These are phyloP conservation scores for Asobara japonica DNA, from an alignment of 1,140 invertebrate species.

Conservation along the genomic window DNA sequence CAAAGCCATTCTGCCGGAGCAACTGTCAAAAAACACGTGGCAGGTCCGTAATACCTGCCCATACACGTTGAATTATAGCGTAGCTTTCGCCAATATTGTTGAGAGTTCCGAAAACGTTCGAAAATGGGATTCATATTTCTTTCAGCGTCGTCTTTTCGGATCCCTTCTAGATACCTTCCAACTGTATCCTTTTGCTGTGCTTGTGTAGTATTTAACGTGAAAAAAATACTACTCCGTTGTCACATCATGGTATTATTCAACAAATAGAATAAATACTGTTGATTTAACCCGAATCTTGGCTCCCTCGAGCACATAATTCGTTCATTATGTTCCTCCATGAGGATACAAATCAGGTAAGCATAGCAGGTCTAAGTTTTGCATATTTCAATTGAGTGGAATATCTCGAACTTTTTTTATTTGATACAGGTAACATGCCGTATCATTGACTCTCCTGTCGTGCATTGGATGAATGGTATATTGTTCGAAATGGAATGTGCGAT, in stretches of 20 bases:
- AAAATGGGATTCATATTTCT: constrained; percentile 1
- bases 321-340: too few species aligned
- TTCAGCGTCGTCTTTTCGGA: neutral
- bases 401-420: too few species aligned
- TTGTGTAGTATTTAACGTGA: constrained; percentile 33
- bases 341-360: constrained; percentile 52
- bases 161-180: neutral
- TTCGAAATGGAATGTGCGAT: neutral
- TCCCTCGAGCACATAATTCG: too few species aligned
- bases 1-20: too few species aligned
- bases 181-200: neutral
- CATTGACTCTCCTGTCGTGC: neutral
- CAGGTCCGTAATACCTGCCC: too few species aligned
- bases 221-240: too few species aligned
- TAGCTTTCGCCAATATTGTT: constrained; percentile 19
- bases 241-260: too few species aligned
- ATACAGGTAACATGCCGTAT: constrained; percentile 40
- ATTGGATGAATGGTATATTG: neutral
- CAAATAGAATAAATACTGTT: too few species aligned
- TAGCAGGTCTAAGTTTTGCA: constrained; percentile 42
- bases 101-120: constrained; percentile 7
- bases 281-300: too few species aligned
- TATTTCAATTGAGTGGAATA: constrained; percentile 38
- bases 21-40: too few species aligned
- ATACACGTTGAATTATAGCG: too few species aligned